Evolutionary conservation across 1,140 invertebrate genomes (phyloP), one percentile per base, ranked within the genome.

Genomic region (Papilio dardanus): DNA sequence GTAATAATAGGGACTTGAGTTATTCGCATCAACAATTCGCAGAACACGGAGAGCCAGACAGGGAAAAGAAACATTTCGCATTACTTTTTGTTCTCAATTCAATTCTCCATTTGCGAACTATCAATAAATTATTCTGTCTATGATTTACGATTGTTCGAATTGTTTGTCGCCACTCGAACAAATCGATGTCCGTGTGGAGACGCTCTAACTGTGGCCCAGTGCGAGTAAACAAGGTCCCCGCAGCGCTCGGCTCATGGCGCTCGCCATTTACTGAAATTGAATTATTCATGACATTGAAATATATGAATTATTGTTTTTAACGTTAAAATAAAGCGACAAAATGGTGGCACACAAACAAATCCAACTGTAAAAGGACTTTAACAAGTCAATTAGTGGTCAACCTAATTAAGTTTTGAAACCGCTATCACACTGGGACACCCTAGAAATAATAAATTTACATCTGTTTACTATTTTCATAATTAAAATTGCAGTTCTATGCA

Each of bases 101-200:
- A 10, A 37, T 69, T 69, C 33, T 69, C 67, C 33, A 69, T 69
- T 69, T 69, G 35, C 35, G 12, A 40, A 40, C 31, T 69, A 42
- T 69, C 67, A 40, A 69, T 69, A 69, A 69, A 69, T 69, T 69
- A 69, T 40, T 33, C 33, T 40, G 19, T 33, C 33, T 35, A 69
- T 69, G 67, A 69, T 40, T 40, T 69, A 40, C 35, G 67, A 69
- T n/a, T 35, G n/a, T 69, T 40, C 24, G 67, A 69, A 69, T 69
- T 37, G 67, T 69, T 69, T 69, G 31, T 69, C 42, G 19, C 67
- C 33, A 69, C 67, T 69, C 19, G 35, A 69, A 69, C 33, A 69
- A 69, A 69, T 69, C 67, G 67, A 69, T 69, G 19, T 35, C 35
- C 19, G n/a, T 24, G 31, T 42, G 33, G 67, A 69, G 67, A 40